Evolutionary conservation across 2,113 vertebrate genomes (phyloP), one percentile per base, ranked within the genome.

Genomic region (Ictidomys tridecemlineatus): DNA sequence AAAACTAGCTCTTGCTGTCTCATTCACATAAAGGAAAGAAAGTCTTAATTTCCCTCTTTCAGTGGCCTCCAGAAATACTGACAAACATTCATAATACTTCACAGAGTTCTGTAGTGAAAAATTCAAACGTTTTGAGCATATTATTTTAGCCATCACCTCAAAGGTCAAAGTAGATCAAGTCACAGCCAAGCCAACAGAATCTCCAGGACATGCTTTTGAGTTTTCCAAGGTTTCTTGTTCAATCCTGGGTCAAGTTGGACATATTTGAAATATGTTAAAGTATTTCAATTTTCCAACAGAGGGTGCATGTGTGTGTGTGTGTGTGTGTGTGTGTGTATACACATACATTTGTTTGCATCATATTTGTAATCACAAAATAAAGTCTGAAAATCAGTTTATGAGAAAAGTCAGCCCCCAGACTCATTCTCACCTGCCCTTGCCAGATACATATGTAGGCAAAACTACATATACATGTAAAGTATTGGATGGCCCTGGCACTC

Each of bases 31-130:
- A 48, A 51, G 24, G 9, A 89, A 32, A 79, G 16, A 14, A 13
- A 97, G n/a, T 82, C 32, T 4, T 74, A 94, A 87, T 79, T 92
- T 91, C n/a, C 65, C 2, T 78, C 42, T 89, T 89, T 20, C 3
- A 45, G 1, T 48, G 30, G n/a, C 30, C 53, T 92, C 18, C 20
- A 79, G 63, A 95, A 89, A 92, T 78, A 80, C 8, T 93, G 73
- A 63, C 13, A 84, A 42, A 9, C 89, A 9, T 73, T 85, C 11
- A 65, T 67, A 72, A 34, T 45, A 53, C 42, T 85, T 91, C 32
- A 70, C 18, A 69, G 78, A 86, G 28, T 80, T 95, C 65, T 88
- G 30, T 28, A 93, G 5, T 88, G 18, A 86, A 34, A 28, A 76
- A 17, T 83, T 97, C 45, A 91, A 88, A 84, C 83, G 28, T 61